Conservation (phyloP, 1,140 invertebrate species). For the Contarinia nasturtii region DNA sequence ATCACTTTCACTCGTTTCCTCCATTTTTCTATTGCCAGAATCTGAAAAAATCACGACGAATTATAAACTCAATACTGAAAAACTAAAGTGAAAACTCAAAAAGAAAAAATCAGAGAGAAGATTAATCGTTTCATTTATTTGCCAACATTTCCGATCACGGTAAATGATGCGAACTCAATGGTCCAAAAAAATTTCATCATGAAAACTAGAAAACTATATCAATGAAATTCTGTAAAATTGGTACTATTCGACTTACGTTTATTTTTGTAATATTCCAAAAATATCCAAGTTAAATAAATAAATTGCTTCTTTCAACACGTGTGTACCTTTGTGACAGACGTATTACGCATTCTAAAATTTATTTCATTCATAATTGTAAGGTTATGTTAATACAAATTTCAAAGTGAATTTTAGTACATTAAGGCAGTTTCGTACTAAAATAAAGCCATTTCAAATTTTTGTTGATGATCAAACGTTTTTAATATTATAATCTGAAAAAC, state of each 20-base stretch:
- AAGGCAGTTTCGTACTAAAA: neutral
- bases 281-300: neutral
- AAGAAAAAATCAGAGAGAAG: neutral
- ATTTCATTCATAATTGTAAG: neutral
- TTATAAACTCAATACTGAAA: neutral
- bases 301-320: neutral
- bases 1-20: conserved; percentile 14
- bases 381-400: neutral
- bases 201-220: neutral
- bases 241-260: no score
- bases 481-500: no score
- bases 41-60: neutral
- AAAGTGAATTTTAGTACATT: neutral
- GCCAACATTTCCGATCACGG: neutral
- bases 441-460: neutral
- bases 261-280: no score
- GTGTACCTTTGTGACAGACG: neutral
- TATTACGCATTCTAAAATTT: neutral
- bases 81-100: neutral
- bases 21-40: no score
- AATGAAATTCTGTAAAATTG: no score
- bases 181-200: neutral
- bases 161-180: neutral
- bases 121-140: neutral
- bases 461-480: no score